Base-by-base conservation (phyloP, 1,140 invertebrate species). In the Papilio machaon region DNA sequence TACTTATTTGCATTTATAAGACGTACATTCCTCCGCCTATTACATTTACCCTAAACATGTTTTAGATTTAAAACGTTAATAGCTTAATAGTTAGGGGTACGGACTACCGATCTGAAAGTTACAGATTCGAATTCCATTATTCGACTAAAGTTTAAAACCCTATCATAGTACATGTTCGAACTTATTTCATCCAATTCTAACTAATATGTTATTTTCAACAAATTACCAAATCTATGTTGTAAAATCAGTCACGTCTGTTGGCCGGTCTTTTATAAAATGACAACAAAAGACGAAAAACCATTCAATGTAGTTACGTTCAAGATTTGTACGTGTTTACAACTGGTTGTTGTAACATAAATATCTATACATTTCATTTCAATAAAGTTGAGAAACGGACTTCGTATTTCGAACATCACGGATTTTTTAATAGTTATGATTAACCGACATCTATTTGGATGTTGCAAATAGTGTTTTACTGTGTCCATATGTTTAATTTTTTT, bases 311-410 rank as follows among this genome's bases (percentile, higher is more conserved):
- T 46, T 52, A 78, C 47, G 35, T 78, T 30, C 64, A 46, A 78
- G 43, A 79, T 67, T 70, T 23, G 47, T 67, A 79, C 77, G 77
- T 79, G 77, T 79, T 46, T 19, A 79, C 54, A 67, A 67, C 60
- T 67, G 17, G 5, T n/a, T 79, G 67, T 79, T 79, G 77, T 64
- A 79, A 79, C 43, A 5, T 23, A 38, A 64, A 79, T 79, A 79
- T 79, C 77, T 79, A 67, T 78, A 35, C 30, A 58, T 58, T 77
- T 58, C 47, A 35, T 78, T 78, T 67, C 30, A 35, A 54, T 52
- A 49, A 35, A 54, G 47, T 79, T 79, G 77, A 23, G 77, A 67
- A 79, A 79, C 60, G 23, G 7, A 79, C 35, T 78, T 47, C 60
- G 77, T 38, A 30, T 79, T 64, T 54, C n/a, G 38, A 79, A 79